A percentile compares a stretch with the other conserved stretches of the same genome.
Evolutionary conservation across 2,113 vertebrate genomes (phyloP).

Genomic region (Euleptes europaea): DNA sequence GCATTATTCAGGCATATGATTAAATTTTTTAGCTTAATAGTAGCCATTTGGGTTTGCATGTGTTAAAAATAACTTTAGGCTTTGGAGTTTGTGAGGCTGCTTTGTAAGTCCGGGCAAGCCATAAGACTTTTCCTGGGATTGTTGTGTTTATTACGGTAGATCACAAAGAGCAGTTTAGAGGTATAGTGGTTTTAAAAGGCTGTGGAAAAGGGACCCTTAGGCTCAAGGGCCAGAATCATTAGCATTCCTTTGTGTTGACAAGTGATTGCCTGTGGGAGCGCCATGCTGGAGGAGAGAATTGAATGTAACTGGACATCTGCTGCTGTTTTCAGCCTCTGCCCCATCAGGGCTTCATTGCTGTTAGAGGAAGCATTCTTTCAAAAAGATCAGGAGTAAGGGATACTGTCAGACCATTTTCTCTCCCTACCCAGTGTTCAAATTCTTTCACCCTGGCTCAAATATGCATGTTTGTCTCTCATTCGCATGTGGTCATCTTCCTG

Average conservation of each 20-base stretch:
- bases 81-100: constrained; percentile 41
- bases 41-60: constrained; percentile 15
- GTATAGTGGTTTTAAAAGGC: constrained; percentile 36
- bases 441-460: neutral
- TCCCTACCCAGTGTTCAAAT: no score
- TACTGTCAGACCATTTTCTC: neutral
- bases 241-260: constrained; percentile 52
- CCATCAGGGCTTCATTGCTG: constrained; percentile 47
- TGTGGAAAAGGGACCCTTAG: constrained; percentile 46
- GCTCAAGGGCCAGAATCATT: constrained; percentile 46
- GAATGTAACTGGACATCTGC: constrained; percentile 50
- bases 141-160: constrained; percentile 50
- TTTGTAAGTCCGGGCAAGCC: constrained; percentile 58
- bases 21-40: neutral
- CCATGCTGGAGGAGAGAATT: constrained; percentile 31
- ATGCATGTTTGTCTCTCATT: neutral
- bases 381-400: constrained; percentile 32
- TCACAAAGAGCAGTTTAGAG: constrained; percentile 46
- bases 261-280: constrained; percentile 33
- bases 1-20: neutral
- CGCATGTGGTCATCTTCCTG: neutral
- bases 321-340: neutral
- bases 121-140: constrained; percentile 66
- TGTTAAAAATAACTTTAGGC: constrained; percentile 51
- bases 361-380: constrained; percentile 49